Evolutionary conservation across 2,797 vertebrate species (phyloP), one percentile per base, ranked within the genome.

Genomic region (Remorina albescens): DNA sequence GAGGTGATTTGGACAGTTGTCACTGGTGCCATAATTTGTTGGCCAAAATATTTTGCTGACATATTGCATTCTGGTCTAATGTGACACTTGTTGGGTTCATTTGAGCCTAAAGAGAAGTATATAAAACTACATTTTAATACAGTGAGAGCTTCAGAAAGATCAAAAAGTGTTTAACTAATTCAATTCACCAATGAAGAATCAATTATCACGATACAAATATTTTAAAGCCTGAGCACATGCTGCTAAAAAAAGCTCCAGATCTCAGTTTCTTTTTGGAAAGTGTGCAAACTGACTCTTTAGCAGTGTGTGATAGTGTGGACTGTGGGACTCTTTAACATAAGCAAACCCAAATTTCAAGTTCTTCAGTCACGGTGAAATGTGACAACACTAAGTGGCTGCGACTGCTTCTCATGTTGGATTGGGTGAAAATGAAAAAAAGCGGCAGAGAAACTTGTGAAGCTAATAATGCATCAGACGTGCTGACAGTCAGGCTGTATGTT

Each of bases 401-500:
- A 81, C 71, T 82, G 60, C 64, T 80, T 72, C 56, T 61, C 37
- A 32, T 34, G 55, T 60, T 50, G 70, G 57, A 53, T 51, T 0
- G 47, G 59, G 67, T 57, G 51, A 67, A 60, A 68, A 54, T n/a
- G n/a, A n/a, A n/a, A n/a, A 63, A 61, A n/a, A 4, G 55, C 49
- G 37, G 63, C 53, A 28, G 58, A 58, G 44, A 36, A 77, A 69
- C 68, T 23, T 21, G 62, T 54, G 67, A 80, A 71, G 74, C 50
- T 69, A 59, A 77, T 86, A 77, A 70, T 77, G 72, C 39, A 8
- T 72, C 71, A 62, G 69, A 86, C 41, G 84, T 90, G 91, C 85
- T 88, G 89, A 92, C 83, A 90, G 86, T 83, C 57, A 0, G 68
- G 49, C 57, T 30, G 85, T 71, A 8, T 88, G 88, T 90, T 92